These are phyloP conservation scores for Leptinotarsa tumamoca DNA, from an alignment of 2,888 invertebrate species.

Conservation along the genomic window DNA sequence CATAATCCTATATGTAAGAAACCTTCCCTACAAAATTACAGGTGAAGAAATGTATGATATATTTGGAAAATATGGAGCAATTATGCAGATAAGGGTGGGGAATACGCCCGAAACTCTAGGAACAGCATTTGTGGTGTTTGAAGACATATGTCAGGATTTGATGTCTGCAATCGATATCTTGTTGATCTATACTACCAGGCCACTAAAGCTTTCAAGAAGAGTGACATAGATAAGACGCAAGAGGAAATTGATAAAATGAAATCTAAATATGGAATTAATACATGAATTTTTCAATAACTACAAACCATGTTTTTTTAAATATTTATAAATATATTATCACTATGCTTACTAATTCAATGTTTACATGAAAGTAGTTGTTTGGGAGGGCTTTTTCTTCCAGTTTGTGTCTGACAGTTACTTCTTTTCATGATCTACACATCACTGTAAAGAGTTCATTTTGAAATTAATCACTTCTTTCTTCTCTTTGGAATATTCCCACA, in stretches of 20 bases:
- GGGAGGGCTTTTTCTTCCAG: no score
- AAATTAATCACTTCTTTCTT: no score
- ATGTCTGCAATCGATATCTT: conserved; percentile 97
- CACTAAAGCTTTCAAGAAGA: conserved; percentile 94
- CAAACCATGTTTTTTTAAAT: background rate
- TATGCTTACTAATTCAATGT: no score
- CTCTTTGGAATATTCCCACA: no score
- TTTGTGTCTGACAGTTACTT: no score
- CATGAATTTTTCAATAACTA: conserved; percentile 48
- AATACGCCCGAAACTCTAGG: conserved; percentile 98
- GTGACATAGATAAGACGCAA: conserved; percentile 95
- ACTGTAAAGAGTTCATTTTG: no score
- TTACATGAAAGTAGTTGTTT: no score
- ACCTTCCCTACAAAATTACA: conserved; percentile 98
- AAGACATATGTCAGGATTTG: conserved; percentile 99
- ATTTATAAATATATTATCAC: no score
- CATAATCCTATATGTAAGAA: conserved; percentile 94
- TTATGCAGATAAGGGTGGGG: conserved; percentile 97
- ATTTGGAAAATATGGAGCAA: conserved; percentile 99
- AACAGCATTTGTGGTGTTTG: conserved; percentile 99
- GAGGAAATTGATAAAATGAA: conserved; percentile 96
- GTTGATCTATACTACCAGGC: conserved; percentile 99
- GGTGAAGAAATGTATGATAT: conserved; percentile 99
- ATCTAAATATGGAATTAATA: conserved; percentile 87
- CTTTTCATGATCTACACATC: no score